Conservation (phyloP, 2,113 vertebrate species). For the Mesocricetus auratus region DNA sequence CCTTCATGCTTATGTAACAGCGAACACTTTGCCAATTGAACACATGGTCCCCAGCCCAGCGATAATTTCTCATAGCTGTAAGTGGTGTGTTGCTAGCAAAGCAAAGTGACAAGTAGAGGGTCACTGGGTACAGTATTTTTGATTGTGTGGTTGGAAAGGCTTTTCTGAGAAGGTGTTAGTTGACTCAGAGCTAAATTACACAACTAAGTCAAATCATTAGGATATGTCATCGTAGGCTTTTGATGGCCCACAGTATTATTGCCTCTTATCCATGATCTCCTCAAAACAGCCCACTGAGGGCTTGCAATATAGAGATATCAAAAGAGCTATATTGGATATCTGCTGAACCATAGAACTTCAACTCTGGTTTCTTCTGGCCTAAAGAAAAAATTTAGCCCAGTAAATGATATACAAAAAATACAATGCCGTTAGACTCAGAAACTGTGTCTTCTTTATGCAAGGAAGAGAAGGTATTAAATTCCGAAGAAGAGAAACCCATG, state of each 20-base stretch:
- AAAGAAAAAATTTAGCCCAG: not conserved
- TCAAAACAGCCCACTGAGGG: not conserved
- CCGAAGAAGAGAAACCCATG: conserved; percentile 3
- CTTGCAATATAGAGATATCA: not conserved
- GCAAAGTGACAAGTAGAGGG: not conserved
- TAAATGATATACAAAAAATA: not conserved
- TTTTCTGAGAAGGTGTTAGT: not conserved
- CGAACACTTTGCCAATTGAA: not conserved
- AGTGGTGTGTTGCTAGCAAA: not conserved
- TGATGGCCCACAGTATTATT: not conserved
- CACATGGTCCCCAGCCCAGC: not conserved
- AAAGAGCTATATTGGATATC: not conserved
- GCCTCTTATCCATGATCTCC: not conserved
- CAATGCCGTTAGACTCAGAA: not conserved
- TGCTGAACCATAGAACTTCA: not conserved
- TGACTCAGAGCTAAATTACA: not conserved
- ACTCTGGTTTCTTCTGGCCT: not conserved
- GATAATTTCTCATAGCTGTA: not conserved
- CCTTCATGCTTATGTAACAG: not conserved
- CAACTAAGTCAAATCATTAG: not conserved
- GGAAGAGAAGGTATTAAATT: not conserved
- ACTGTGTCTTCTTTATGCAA: not conserved
- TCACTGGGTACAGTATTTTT: not conserved
- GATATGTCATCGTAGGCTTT: not conserved
- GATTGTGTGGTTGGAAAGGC: not conserved